A percentile compares a stretch with the other conserved stretches of the same genome.
phyloP scores from a whole-genome alignment of 2,888 invertebrate species.

The Rhopalosiphum nymphaeae region DNA sequence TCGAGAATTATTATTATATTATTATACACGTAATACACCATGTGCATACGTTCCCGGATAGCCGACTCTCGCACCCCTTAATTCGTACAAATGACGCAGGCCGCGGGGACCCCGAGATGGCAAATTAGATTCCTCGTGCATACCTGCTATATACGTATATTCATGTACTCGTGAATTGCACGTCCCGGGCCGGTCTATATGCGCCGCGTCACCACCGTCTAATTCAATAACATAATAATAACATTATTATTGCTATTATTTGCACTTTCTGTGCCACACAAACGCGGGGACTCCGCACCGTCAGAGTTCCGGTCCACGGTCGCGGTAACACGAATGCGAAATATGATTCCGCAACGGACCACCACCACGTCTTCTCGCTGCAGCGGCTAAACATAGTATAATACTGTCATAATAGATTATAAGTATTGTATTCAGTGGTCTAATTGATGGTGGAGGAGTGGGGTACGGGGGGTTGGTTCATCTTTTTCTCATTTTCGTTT shows the following conservation, averaged over 20 bases:
- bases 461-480: neutral
- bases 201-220: conserved; percentile 7
- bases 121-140: conserved; percentile 56
- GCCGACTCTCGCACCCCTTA: conserved; percentile 6
- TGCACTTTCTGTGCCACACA: neutral
- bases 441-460: neutral
- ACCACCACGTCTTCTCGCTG: neutral
- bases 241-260: neutral
- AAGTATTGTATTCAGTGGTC: neutral
- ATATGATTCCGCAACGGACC: conserved; percentile 19
- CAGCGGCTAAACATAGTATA: neutral
- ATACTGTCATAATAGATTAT: neutral
- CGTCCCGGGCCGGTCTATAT: conserved; percentile 24
- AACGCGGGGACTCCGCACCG: neutral
- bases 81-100: conserved; percentile 59
- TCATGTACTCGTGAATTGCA: neutral
- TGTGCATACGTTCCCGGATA: neutral
- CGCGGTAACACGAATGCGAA: conserved; percentile 52
- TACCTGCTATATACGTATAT: neutral
- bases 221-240: conserved; percentile 51
- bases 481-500: neutral
- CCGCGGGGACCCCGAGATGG: conserved; percentile 29
- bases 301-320: neutral
- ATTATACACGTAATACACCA: neutral
- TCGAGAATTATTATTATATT: conserved; percentile 13